Conservation (phyloP, 2,113 vertebrate species). For the Hemiscyllium ocellatum region DNA sequence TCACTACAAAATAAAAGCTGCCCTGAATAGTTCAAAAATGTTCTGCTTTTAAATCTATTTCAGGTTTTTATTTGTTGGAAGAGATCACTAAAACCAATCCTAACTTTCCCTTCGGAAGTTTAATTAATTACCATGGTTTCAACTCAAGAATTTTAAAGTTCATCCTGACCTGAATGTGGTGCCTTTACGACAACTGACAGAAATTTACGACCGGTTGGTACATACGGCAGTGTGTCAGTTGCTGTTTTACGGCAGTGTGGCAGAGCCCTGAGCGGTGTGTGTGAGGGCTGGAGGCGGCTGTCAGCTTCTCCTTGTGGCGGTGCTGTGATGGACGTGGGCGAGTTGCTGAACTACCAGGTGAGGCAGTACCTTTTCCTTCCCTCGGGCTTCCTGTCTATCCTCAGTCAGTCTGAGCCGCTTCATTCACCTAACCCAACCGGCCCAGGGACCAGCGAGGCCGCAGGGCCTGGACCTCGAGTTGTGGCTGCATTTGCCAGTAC, state of each 20-base stretch:
- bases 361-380: not conserved
- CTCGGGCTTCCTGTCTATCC: too few relatives aligned
- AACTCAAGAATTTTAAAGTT: not conserved
- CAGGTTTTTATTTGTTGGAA: not conserved
- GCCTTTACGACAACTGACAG: not conserved
- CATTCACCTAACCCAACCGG: not conserved
- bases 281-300: too few relatives aligned
- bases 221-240: not conserved
- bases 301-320: not conserved
- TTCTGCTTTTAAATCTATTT: too few relatives aligned
- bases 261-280: not conserved
- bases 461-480: conserved; percentile 20
- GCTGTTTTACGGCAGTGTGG: not conserved
- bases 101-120: not conserved
- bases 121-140: not conserved
- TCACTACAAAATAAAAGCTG: too few relatives aligned
- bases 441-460: not conserved
- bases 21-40: too few relatives aligned
- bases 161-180: not conserved
- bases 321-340: not conserved
- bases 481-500: too few relatives aligned
- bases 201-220: not conserved
- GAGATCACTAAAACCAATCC: not conserved
- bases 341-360: conserved; percentile 26
- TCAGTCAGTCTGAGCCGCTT: too few relatives aligned